Evolutionary conservation across 2,113 vertebrate genomes (phyloP).

Genomic region (Podiceps cristatus): DNA sequence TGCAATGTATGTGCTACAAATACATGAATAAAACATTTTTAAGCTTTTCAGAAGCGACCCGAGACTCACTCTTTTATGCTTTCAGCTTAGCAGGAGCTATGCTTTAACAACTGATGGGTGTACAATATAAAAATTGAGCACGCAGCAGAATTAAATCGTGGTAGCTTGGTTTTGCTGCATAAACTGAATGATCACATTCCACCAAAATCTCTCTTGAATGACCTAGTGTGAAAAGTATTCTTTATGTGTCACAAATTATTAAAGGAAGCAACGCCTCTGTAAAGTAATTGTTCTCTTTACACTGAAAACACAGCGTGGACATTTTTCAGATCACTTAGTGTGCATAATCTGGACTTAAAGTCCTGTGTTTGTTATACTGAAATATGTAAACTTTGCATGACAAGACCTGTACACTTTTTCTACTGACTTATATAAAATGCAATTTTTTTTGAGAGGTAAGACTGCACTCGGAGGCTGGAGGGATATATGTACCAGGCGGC

Average conservation of each 20-base stretch:
- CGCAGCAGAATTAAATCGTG: conserved; percentile 28
- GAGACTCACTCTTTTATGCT: background rate
- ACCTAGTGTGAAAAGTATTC: conserved; percentile 50
- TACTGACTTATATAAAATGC: background rate
- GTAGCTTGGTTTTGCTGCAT: conserved; percentile 43
- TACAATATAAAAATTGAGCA: conserved; percentile 37
- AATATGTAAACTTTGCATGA: background rate
- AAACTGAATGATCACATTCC: conserved; percentile 49
- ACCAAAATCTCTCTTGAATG: conserved; percentile 43
- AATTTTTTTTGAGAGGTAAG: background rate
- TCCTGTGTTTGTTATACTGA: background rate
- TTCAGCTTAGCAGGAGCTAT: conserved; percentile 10
- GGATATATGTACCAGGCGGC: background rate
- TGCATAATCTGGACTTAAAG: background rate
- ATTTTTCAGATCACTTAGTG: background rate
- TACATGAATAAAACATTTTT: conserved; percentile 33
- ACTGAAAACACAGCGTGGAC: background rate
- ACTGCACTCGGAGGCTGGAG: background rate
- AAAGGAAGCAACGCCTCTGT: conserved; percentile 29
- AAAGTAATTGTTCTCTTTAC: conserved; percentile 50
- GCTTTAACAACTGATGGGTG: conserved; percentile 23
- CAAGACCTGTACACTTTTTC: background rate
- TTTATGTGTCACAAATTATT: conserved; percentile 55
- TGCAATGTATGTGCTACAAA: conserved; percentile 3
- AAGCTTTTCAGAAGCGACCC: background rate